A percentile compares a stretch with the other conserved stretches of the same genome.
Conservation (phyloP, 2,888 invertebrate species). For the Tenthredo notha region DNA sequence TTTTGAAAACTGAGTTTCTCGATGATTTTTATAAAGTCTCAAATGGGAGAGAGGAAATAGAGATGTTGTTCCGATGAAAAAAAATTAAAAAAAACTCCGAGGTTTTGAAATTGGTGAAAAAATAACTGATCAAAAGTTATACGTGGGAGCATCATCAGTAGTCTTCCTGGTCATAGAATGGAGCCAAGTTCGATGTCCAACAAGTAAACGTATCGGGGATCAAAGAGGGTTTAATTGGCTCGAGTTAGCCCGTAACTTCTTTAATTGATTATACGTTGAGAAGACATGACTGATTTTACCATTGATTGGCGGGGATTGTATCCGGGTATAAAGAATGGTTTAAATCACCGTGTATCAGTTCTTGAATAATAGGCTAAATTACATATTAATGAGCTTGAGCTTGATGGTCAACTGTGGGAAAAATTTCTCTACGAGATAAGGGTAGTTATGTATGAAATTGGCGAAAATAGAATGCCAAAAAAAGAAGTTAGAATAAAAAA, state of each 20-base stretch:
- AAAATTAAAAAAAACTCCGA: too few species aligned
- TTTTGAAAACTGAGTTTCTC: too few species aligned
- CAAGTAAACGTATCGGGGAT: background rate
- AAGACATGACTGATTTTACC: background rate
- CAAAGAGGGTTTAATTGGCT: slow-evolving; percentile 33
- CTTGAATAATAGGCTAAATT: background rate
- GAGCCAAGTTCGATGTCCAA: background rate
- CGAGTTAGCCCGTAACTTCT: slow-evolving; percentile 2
- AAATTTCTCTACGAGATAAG: background rate
- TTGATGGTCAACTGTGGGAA: background rate
- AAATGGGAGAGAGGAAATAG: too few species aligned
- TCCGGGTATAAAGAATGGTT: background rate
- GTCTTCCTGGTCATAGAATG: background rate
- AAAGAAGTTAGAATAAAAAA: background rate
- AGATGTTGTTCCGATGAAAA: too few species aligned
- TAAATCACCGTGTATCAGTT: background rate
- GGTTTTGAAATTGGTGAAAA: background rate
- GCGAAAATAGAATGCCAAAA: background rate
- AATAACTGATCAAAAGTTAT: background rate
- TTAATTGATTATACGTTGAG: slow-evolving; percentile 23
- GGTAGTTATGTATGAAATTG: background rate
- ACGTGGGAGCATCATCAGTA: background rate
- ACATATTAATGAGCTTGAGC: background rate
- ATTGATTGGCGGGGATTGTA: slow-evolving; percentile 28
- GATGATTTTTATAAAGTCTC: too few species aligned